A percentile compares a stretch with the other conserved stretches of the same genome.
Conservation (phyloP, 2,888 invertebrate species). For the Serrognathus titanus region DNA sequence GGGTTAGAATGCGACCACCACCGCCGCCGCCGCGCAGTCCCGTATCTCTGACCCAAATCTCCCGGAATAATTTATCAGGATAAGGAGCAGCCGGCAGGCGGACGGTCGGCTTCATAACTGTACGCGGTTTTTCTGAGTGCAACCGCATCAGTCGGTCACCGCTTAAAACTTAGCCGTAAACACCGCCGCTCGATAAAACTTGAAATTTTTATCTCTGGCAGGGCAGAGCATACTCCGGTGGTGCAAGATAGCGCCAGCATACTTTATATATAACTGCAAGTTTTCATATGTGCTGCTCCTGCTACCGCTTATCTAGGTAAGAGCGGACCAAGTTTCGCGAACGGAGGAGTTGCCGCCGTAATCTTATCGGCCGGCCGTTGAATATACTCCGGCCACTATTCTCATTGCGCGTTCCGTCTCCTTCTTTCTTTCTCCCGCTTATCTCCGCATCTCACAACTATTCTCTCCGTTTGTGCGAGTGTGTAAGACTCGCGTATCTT, state of each 20-base stretch:
- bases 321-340: conserved; percentile 30
- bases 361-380: conserved; percentile 34
- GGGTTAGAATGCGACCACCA: not conserved
- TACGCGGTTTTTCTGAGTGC: conserved; percentile 19
- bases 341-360: conserved; percentile 23
- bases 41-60: conserved; percentile 32
- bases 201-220: conserved; percentile 29
- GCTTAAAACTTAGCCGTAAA: conserved; percentile 20
- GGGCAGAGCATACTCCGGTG: conserved; percentile 18
- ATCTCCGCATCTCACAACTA: conserved; percentile 7
- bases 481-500: conserved; percentile 27
- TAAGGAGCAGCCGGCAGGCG: conserved; percentile 23
- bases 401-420: conserved; percentile 23
- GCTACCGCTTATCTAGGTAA: conserved; percentile 27
- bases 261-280: conserved; percentile 30
- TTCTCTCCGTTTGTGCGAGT: not conserved
- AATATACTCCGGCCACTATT: conserved; percentile 37
- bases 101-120: conserved; percentile 24
- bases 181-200: conserved; percentile 26
- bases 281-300: conserved; percentile 33
- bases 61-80: conserved; percentile 31
- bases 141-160: conserved; percentile 18
- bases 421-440: conserved; percentile 3
- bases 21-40: conserved; percentile 17
- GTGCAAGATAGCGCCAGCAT: conserved; percentile 20